Evolutionary conservation across 2,888 invertebrate species (phyloP), one percentile per base, ranked within the genome.

Genomic region (Drosophila paramelanica): DNA sequence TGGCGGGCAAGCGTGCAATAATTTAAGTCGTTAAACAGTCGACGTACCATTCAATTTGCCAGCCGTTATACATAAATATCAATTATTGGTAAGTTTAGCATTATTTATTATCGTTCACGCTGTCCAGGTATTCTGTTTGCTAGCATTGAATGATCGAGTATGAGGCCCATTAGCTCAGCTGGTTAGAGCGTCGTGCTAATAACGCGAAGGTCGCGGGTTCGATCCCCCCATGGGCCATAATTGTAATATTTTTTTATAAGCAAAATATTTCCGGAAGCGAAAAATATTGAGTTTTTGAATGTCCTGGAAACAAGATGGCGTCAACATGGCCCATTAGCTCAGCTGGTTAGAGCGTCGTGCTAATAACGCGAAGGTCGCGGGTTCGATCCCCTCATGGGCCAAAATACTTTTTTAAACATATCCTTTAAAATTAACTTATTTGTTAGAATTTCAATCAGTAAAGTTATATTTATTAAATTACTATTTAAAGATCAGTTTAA

Each of bases 141-240:
- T 4, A 45, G 10, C n/a, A 38, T 47, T 41, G 6, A 4, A 0
- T 0, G 0, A 0, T 0, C 0, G 13, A 41, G 47, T 47, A 27
- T 33, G 10, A 10, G 92, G 92, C 92, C 92, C 92, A 91, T 91
- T 92, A 92, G 92, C 92, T 92, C 92, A 92, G 92, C 88, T 92
- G 92, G 92, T 92, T 92, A 92, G 92, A 92, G 92, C 92, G 92
- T 92, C 91, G 92, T 92, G 92, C 92, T 92, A 92, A 91, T 92
- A 92, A 92, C 92, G 91, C 91, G 91, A 92, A 92, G 92, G 92
- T 86, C 92, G 91, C 89, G 91, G 90, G 91, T 92, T 91, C 92
- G 92, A 92, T 91, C 92, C 92, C 91, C 92, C 79, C 92, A 91
- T 92, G 91, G 91, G 92, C 91, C 91, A 92, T 0, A 53, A 61